Conservation (phyloP, 2,797 vertebrate genomes). For the Coccyzus lansbergi region DNA sequence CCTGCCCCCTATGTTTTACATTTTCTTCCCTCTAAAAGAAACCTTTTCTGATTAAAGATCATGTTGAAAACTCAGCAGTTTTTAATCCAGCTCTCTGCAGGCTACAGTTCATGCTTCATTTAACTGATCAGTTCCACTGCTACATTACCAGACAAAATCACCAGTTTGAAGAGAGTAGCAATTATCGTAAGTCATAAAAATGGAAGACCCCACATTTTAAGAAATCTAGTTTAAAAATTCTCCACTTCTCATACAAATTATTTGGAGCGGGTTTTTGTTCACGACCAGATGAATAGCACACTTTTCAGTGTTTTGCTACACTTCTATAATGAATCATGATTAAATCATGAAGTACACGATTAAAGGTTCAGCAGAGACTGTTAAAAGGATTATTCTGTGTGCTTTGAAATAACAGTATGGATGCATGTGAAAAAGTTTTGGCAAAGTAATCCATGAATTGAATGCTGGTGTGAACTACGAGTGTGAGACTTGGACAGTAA, state of each 20-base stretch:
- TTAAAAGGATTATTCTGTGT: background rate
- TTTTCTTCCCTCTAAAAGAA: slow-evolving; percentile 56
- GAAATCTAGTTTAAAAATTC: slow-evolving; percentile 12
- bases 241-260: background rate
- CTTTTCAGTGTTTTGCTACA: background rate
- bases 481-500: background rate
- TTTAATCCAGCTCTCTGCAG: slow-evolving; percentile 72
- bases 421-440: background rate
- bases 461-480: background rate
- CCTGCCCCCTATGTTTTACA: slow-evolving; percentile 34
- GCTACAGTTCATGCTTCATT: slow-evolving; percentile 73
- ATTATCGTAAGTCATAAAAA: slow-evolving; percentile 63
- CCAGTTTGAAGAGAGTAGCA: slow-evolving; percentile 52
- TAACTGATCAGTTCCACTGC: slow-evolving; percentile 72
- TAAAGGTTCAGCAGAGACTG: background rate
- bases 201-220: slow-evolving; percentile 41
- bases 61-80: slow-evolving; percentile 73
- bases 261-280: background rate
- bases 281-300: background rate
- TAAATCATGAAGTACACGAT: background rate
- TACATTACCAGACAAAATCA: slow-evolving; percentile 66
- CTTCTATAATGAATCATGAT: background rate
- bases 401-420: background rate
- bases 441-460: background rate
- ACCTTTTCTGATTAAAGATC: slow-evolving; percentile 67